Evolutionary conservation across 2,113 vertebrate species (phyloP), one percentile per base, ranked within the genome.

Genomic region (Megaptera novaeangliae): DNA sequence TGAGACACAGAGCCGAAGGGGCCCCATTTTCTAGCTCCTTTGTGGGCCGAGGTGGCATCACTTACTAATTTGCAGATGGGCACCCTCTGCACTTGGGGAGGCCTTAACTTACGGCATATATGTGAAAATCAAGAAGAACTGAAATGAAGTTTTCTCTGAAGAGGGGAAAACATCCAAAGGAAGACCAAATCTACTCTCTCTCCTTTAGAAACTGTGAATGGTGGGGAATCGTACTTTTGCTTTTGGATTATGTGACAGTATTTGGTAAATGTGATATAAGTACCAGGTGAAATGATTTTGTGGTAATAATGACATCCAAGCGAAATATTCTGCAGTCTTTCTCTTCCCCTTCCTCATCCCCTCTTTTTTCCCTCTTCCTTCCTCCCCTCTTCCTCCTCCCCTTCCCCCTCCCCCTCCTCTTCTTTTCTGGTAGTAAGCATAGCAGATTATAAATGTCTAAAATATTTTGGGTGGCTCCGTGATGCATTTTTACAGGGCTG

Each of bases 341-440:
- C 36, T 44, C 18, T 13, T 7, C 15, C 36, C 9, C 11, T 1
- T 36, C 21, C 34, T 31, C 44, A 1, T n/a, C 1, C 7, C 9
- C 20, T 25, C n/a, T 10, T 80, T 23, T 44, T 29, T 85, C 25
- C 39, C 13, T 55, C 31, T 23, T 57, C 8, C 36, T 13, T 20
- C 29, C 39, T 12, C 23, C 29, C 29, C 31, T 4, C 27, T 41
- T 41, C 41, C 36, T 27, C 21, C 20, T 34, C 9, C 20, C 29
- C 8, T 29, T 29, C 11, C 25, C 1, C 34, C 27, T 0, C 10
- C 17, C 0, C 11, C 2, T 31, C 8, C 8, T 9, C 39, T 44
- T 13, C 8, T 83, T 46, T 93, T 61, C 49, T 27, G 23, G 8
- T 68, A 91, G 49, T 71, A 61, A 52, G 17, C 31, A 39, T 5